Conservation (phyloP, 2,797 vertebrate genomes). For the Gymnoscopelus microlampas region DNA sequence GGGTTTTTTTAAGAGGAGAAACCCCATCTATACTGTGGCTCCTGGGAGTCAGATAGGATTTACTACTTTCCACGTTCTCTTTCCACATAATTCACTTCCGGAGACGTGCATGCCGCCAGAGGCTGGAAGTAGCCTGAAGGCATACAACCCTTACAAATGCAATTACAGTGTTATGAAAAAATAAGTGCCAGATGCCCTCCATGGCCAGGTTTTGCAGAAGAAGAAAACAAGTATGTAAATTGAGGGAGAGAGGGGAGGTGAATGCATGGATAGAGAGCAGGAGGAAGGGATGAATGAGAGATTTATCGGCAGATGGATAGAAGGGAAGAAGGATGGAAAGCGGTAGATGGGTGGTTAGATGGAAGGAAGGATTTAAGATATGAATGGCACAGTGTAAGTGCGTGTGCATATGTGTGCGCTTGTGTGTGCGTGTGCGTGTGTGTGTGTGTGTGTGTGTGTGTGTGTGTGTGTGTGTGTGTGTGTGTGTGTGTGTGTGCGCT, state of each 20-base stretch:
- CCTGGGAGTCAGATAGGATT: constrained; percentile 34
- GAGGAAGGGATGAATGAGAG: neutral
- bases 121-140: neutral
- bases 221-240: neutral
- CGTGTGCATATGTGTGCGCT: too few relatives aligned
- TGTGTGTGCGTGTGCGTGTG: too few relatives aligned
- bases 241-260: neutral
- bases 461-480: too few relatives aligned
- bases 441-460: too few relatives aligned
- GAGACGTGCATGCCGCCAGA: neutral
- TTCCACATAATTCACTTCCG: neutral
- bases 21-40: constrained; percentile 2
- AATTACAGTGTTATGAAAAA: constrained; percentile 1
- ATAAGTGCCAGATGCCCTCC: neutral
- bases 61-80: constrained; percentile 20
- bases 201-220: neutral
- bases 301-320: constrained; percentile 23
- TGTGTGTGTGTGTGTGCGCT: too few relatives aligned
- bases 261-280: too few relatives aligned
- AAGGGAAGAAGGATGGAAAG: constrained; percentile 13
- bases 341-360: neutral
- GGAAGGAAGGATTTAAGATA: neutral
- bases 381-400: too few relatives aligned
- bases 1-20: neutral
- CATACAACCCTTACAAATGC: constrained; percentile 16